Base-by-base conservation (phyloP, 2,888 invertebrate species). In the Laothoe populi region DNA sequence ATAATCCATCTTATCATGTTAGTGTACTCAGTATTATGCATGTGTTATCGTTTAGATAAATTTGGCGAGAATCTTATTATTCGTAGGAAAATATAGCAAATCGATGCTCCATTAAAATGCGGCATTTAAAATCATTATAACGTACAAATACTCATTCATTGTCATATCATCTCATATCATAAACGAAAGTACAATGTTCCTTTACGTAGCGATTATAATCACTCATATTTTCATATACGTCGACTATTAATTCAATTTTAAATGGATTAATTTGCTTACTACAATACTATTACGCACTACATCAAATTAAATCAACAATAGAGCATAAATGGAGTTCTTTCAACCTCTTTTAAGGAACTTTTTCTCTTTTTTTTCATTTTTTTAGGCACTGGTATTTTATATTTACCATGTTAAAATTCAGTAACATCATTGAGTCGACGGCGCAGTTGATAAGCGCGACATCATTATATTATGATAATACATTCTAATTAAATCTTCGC, bases 151-250 rank as follows among this genome's bases (percentile, higher is more conserved):
- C 19, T 81, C 85, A 88, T 87, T 87, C 89, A 92, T 87, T 73
- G 75, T 87, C 93, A 87, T 92, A 92, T 94, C 92, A 88, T 86
- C 68, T 84, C 90, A 91, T 91, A 90, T 90, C 88, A 79, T 68
- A 58, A 67, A 73, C 45, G 35, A 38, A 62, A 69, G 68, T 72
- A 70, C 67, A 45, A 70, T 71, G 69, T 75, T 75, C 70, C 70
- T 77, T 71, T 67, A 69, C 70, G 69, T 72, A 68, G 53, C 31
- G 66, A 59, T 69, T 63, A 66, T 26, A 67, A 66, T 64, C 21
- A 61, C 62, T 64, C 58, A 67, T 68, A 35, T n/a, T n/a, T n/a
- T n/a, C n/a, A n/a, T 53, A 19, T 35, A 53, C 19, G 16, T 11
- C 35, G 31, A 11, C 35, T 53, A 53, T 31, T 31, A 53, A 35